Evolutionary conservation across 2,888 invertebrate genomes (phyloP), one percentile per base, ranked within the genome.

Genomic region (Lamproptera curius): DNA sequence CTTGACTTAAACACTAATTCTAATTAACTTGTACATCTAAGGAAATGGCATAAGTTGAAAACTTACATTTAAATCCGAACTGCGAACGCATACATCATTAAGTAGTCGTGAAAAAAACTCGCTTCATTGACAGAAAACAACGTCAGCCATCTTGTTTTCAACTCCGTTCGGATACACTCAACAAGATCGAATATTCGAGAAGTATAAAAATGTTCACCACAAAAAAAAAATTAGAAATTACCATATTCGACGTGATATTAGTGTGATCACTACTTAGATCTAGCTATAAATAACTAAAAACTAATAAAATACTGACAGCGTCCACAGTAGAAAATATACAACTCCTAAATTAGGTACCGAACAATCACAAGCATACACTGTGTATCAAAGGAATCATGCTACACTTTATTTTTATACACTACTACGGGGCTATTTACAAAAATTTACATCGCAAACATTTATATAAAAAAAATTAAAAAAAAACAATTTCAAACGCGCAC

Each of bases 301-400:
- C 71, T 76, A 77, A 63, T 67, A 75, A 70, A 81, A 82, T 83
- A 82, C 81, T 81, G 82, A 73, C 67, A 70, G 65, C 64, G 64
- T 67, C 62, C 65, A 63, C 60, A 63, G 69, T 60, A 67, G 65
- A 70, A 72, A 74, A 74, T 73, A 67, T 81, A 79, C 79, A 84
- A 69, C 73, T 61, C 65, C 59, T 63, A 65, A 59, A 54, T 16
- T 53, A 56, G 49, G 50, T 57, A 55, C 57, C 60, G 62, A 62
- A 62, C 53, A 70, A 79, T 75, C 78, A 79, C 76, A 75, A 73
- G 70, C 73, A 65, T 71, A 70, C 68, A 56, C 57, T 67, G 66
- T 66, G 67, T 73, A 71, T 55, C 8, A 15, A 68, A 63, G n/a
- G 66, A 67, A 60, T 56, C 51, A 55, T 54, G 52, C 54, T 59